These are phyloP conservation scores for Hoplostethus atlanticus DNA, from an alignment of 2,797 vertebrate genomes.

Conservation along the genomic window DNA sequence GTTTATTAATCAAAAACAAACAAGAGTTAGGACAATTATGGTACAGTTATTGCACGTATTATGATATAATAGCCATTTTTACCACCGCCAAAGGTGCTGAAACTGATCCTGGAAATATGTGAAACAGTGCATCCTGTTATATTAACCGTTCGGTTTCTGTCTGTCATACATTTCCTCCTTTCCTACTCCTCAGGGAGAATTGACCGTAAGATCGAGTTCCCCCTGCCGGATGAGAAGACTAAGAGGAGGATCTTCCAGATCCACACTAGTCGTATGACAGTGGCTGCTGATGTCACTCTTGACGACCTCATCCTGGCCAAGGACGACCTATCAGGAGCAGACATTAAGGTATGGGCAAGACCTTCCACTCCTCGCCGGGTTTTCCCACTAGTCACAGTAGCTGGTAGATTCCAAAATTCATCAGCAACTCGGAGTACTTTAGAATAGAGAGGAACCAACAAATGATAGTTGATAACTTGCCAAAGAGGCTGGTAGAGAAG, in stretches of 20 bases:
- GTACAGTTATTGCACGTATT: too few relatives aligned
- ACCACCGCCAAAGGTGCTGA: too few relatives aligned
- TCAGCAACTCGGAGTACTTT: too few relatives aligned
- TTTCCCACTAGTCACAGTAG: neutral
- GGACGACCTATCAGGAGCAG: constrained; percentile 97
- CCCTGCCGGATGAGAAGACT: constrained; percentile 96
- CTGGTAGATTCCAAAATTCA: neutral
- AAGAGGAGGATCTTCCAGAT: constrained; percentile 98
- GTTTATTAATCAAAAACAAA: too few relatives aligned
- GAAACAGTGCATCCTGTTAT: too few relatives aligned
- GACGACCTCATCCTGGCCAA: constrained; percentile 98
- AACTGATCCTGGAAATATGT: too few relatives aligned
- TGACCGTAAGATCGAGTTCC: constrained; percentile 97
- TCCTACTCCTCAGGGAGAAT: constrained; percentile 88
- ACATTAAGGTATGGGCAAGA: constrained; percentile 90
- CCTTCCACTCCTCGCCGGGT: neutral
- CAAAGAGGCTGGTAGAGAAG: too few relatives aligned
- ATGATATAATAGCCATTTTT: too few relatives aligned
- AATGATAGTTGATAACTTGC: neutral
- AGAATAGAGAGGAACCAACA: neutral
- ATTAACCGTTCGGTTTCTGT: too few relatives aligned
- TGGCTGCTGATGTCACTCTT: constrained; percentile 93
- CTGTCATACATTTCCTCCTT: neutral
- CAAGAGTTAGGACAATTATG: too few relatives aligned
- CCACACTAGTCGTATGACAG: constrained; percentile 97